Evolutionary conservation across 23 tunicate genomes (phyloP).

Genomic region (Ciona savignyi): DNA sequence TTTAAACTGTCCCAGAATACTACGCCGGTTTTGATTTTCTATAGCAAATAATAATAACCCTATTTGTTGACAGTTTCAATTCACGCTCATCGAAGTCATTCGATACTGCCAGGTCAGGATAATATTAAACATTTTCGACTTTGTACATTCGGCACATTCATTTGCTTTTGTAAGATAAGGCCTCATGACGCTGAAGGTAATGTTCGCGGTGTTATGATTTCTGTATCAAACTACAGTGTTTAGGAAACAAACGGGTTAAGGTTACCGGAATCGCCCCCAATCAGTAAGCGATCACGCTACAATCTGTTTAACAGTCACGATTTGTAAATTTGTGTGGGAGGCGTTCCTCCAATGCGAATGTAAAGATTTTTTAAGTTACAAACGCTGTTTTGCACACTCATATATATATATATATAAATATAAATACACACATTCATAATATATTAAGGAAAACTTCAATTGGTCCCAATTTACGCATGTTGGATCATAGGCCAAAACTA

Average conservation of each 20-base stretch:
- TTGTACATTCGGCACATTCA: not conserved
- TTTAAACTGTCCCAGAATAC: too few species aligned
- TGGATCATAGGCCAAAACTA: too few species aligned
- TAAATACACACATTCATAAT: not conserved
- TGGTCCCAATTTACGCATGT: too few species aligned
- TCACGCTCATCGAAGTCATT: not conserved
- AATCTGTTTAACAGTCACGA: not conserved
- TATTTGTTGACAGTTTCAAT: not conserved
- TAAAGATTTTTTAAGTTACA: not conserved
- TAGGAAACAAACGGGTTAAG: not conserved
- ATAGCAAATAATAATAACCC: not conserved
- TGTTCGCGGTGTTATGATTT: not conserved
- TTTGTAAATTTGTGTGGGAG: not conserved
- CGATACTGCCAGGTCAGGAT: not conserved
- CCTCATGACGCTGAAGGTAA: not conserved
- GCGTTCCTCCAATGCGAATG: not conserved
- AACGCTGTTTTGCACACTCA: not conserved
- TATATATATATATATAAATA: too few species aligned
- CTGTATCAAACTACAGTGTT: conserved; percentile 1
- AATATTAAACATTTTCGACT: not conserved
- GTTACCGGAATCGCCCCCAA: too few species aligned
- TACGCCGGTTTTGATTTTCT: too few species aligned
- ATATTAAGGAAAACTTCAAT: too few species aligned
- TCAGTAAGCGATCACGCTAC: too few species aligned
- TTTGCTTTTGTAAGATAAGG: not conserved